These are phyloP conservation scores for Arenicola marina DNA, from an alignment of 2,888 invertebrate species.

Conservation along the genomic window DNA sequence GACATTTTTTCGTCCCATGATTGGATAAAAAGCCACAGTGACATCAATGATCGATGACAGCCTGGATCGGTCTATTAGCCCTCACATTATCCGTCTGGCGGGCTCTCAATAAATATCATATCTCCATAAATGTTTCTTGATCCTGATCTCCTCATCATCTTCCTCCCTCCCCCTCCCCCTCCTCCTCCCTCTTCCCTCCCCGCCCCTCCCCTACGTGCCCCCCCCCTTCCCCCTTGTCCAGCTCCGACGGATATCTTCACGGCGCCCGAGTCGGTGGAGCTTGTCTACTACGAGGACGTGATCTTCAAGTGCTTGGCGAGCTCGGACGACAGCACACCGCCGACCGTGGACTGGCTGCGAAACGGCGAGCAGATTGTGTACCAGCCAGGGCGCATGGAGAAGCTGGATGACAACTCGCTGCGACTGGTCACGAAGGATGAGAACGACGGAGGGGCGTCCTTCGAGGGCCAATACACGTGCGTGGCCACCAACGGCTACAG, in stretches of 20 bases:
- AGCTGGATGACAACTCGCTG: constrained; percentile 3
- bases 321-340: constrained; percentile 30
- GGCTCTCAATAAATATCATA: too few species aligned
- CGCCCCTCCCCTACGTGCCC: too few species aligned
- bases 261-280: constrained; percentile 8
- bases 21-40: too few species aligned
- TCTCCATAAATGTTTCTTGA: too few species aligned
- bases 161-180: too few species aligned
- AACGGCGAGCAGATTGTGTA: neutral
- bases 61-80: too few species aligned
- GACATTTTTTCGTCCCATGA: too few species aligned
- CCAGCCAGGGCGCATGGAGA: neutral
- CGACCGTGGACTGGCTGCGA: constrained; percentile 15
- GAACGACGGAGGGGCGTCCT: neutral
- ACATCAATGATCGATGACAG: too few species aligned
- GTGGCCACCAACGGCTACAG: constrained; percentile 10
- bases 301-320: constrained; percentile 13
- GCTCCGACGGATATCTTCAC: constrained; percentile 16
- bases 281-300: constrained; percentile 9
- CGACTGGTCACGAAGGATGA: neutral
- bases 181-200: too few species aligned
- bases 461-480: constrained; percentile 9
- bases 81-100: too few species aligned
- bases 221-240: constrained; percentile 8
- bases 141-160: too few species aligned